phyloP scores from a whole-genome alignment of 2,113 vertebrate genomes.

The Podilymbus podiceps region DNA sequence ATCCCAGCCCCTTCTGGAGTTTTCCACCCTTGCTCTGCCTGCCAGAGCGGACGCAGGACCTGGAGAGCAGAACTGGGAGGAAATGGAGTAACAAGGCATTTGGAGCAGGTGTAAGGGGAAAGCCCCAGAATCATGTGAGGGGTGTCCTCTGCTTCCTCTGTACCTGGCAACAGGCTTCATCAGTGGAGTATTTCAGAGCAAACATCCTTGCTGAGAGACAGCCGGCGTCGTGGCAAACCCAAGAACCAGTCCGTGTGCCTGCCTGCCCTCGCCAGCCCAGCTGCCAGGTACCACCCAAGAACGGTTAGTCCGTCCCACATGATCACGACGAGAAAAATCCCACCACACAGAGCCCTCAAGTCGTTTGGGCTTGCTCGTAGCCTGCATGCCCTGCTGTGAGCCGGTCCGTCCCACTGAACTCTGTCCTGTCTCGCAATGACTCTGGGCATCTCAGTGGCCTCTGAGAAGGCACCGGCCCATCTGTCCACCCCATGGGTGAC shows the following conservation, averaged over 20 bases:
- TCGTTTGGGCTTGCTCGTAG: background rate
- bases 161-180: background rate
- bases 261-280: background rate
- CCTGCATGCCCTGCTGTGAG: background rate
- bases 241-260: background rate
- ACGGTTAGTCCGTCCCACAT: rapidly evolving
- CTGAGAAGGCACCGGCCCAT: background rate
- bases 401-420: background rate
- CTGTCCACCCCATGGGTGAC: background rate
- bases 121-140: rapidly evolving
- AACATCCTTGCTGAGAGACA: background rate
- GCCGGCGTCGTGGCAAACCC: background rate
- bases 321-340: background rate
- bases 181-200: background rate
- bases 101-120: background rate
- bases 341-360: background rate
- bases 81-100: background rate
- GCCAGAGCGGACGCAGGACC: background rate
- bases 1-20: background rate
- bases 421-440: background rate
- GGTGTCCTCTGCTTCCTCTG: background rate
- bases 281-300: background rate
- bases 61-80: background rate
- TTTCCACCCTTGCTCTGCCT: background rate
- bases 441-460: background rate